phyloP scores from a whole-genome alignment of 2,888 invertebrate genomes.

The Megastigmus dorsalis region DNA sequence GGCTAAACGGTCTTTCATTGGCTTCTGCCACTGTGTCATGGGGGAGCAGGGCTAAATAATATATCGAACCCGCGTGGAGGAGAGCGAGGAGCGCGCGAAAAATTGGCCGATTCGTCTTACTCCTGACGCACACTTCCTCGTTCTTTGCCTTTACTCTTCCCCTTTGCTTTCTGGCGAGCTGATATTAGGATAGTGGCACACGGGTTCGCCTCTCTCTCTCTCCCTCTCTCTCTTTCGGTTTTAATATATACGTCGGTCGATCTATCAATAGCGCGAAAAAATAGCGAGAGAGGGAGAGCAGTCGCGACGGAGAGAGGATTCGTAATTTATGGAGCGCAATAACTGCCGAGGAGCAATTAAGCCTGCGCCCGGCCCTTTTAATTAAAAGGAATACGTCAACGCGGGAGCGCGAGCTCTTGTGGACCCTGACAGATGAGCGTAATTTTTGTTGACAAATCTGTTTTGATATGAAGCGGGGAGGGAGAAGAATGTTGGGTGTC shows the following conservation, averaged over 20 bases:
- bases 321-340: constrained; percentile 7
- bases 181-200: too few relatives aligned
- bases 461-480: background rate
- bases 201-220: background rate
- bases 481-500: too few relatives aligned
- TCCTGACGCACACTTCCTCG: background rate
- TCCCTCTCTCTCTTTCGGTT: background rate
- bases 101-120: background rate
- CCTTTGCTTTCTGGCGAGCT: too few relatives aligned
- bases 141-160: too few relatives aligned
- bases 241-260: constrained; percentile 32
- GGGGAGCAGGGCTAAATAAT: too few relatives aligned
- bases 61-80: too few relatives aligned
- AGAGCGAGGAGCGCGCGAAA: too few relatives aligned
- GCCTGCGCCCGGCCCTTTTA: background rate
- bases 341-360: background rate
- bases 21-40: too few relatives aligned
- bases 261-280: background rate
- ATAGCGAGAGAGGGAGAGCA: background rate
- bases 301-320: too few relatives aligned
- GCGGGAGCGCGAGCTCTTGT: background rate
- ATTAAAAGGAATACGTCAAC: constrained; percentile 21
- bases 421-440: background rate
- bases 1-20: too few relatives aligned
- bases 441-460: constrained; percentile 7